Conservation (phyloP, 1,140 invertebrate species). For the Hesperophylax magnus region DNA sequence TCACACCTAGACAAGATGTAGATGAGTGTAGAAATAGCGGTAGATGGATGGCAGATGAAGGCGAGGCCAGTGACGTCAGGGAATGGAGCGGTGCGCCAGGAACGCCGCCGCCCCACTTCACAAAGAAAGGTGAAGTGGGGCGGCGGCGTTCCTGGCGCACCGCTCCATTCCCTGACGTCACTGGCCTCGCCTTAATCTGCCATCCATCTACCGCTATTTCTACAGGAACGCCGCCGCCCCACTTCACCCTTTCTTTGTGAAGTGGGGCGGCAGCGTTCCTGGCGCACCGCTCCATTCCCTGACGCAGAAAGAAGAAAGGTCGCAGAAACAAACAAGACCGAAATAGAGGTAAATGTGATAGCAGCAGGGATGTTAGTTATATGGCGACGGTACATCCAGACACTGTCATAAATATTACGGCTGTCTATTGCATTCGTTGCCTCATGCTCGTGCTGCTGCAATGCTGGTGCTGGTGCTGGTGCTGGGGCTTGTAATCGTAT, state of each 20-base stretch:
- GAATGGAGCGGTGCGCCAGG: conserved; percentile 22
- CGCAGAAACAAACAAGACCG: conserved; percentile 40
- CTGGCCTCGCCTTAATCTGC: not conserved
- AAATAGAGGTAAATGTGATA: conserved; percentile 43
- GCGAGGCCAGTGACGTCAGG: conserved; percentile 17
- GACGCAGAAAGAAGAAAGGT: too few species aligned
- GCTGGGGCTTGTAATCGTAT: too few species aligned
- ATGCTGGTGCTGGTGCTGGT: too few species aligned
- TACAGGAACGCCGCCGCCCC: conserved; percentile 38
- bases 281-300: conserved; percentile 7
- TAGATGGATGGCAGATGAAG: not conserved
- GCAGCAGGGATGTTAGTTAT: too few species aligned
- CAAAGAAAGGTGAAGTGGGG: conserved; percentile 55
- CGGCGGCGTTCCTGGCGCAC: conserved; percentile 41
- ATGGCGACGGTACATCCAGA: too few species aligned
- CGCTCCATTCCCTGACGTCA: conserved; percentile 20
- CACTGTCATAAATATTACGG: too few species aligned
- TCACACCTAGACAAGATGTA: not conserved
- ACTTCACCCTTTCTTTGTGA: conserved; percentile 56
- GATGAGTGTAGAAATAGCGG: not conserved
- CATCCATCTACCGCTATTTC: not conserved
- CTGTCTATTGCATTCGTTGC: too few species aligned
- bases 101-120: conserved; percentile 46
- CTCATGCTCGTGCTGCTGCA: too few species aligned
- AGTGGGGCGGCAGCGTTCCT: conserved; percentile 45